Base-by-base conservation (phyloP, 2,113 vertebrate genomes). In the Ameiurus melas region DNA sequence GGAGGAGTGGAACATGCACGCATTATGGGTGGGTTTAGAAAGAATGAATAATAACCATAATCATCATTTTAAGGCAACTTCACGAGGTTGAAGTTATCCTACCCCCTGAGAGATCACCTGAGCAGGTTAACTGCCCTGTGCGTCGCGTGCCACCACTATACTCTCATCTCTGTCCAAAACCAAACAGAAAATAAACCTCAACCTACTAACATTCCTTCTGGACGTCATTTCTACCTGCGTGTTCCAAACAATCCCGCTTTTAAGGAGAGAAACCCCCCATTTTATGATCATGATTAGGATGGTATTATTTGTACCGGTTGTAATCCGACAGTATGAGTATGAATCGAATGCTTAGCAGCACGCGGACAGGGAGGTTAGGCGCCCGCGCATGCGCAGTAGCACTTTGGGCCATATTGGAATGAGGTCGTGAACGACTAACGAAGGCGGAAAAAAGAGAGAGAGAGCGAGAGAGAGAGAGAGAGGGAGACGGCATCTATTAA, bases 371-470 rank as follows among this genome's bases (percentile, higher is more conserved):
- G 82, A 88, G 90, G 88, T 85, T 89, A 94, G 95, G 94, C 95
- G 94, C 91, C 92, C 89, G 96, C 95, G 94, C 95, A 95, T 96
- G 95, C 97, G 97, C 97, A 95, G 86, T 96, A 90, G 92, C 91
- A 91, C 80, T 92, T 96, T 94, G 96, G 96, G 97, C 97, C 97
- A 97, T 98, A 98, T 97, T 97, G 97, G 97, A 98, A 97, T 95
- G 96, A 97, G 96, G 95, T 96, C 95, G 97, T 95, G 96, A 94
- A 95, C 94, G 95, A 96, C 95, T 95, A 36, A 43, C 43, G 71
- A 96, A 85, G 95, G 94, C 96, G 94, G 95, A 96, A 95, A 86
- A 79, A 84, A 93, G 87, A 71, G 10, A 73, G 36, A 9, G 53
- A 55, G 53, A 14, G 53, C 14, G 53, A 94, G 94, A 93, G 87